These are phyloP conservation scores for Megathymus violae DNA, from an alignment of 1,140 invertebrate genomes.

Conservation along the genomic window DNA sequence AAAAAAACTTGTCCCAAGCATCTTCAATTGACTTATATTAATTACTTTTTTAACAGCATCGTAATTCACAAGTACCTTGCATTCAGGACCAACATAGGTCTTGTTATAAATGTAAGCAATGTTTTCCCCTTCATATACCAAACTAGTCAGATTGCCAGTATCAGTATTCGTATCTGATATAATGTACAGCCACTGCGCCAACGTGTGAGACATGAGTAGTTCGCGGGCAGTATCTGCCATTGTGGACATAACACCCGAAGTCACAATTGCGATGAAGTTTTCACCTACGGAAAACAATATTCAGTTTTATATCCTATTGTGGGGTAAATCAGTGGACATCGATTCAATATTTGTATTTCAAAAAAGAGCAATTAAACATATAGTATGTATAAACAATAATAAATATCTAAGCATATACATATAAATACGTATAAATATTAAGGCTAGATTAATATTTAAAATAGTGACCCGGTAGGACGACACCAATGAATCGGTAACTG, in stretches of 20 bases:
- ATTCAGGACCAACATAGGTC: slow-evolving; percentile 81
- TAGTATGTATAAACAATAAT: no score
- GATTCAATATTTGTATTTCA: no score
- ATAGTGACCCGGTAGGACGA: no score
- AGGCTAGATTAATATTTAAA: no score
- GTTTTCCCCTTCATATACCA: slow-evolving; percentile 90
- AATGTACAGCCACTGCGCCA: slow-evolving; percentile 91
- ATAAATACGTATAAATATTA: no score
- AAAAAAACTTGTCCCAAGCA: no score
- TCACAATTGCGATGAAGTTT: slow-evolving; percentile 82
- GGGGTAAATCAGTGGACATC: no score
- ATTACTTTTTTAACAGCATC: slow-evolving; percentile 4
- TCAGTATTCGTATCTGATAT: slow-evolving; percentile 85
- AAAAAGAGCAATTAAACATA: no score
- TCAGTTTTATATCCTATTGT: no score
- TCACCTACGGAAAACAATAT: slow-evolving; percentile 69
- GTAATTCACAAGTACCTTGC: slow-evolving; percentile 83
- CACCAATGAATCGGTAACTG: no score
- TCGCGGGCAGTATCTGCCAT: slow-evolving; percentile 88
- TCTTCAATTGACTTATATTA: no score
- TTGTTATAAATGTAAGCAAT: slow-evolving; percentile 91
- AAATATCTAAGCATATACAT: no score
- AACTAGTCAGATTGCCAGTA: slow-evolving; percentile 79
- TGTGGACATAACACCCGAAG: slow-evolving; percentile 77
- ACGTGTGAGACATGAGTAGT: slow-evolving; percentile 86